These are phyloP conservation scores for Dyspetes luteomarginatus DNA, from an alignment of 2,888 invertebrate species.

Conservation along the genomic window DNA sequence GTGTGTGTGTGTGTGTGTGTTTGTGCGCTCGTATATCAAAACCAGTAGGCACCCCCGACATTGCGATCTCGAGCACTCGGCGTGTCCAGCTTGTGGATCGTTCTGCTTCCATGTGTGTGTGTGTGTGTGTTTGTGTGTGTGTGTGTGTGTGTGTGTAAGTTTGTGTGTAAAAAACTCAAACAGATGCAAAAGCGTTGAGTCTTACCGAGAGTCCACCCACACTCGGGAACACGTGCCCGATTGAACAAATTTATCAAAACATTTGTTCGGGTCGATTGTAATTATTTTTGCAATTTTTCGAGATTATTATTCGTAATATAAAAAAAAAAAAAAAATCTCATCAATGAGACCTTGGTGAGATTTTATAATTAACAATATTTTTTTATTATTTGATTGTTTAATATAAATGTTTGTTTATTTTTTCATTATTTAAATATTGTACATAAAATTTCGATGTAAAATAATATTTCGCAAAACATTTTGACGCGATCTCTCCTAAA, in stretches of 20 bases:
- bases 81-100: conserved; percentile 48
- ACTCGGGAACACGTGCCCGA: conserved; percentile 35
- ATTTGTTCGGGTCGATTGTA: conserved; percentile 72
- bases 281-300: background rate
- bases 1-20: conserved; percentile 68
- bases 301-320: background rate
- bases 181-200: conserved; percentile 11
- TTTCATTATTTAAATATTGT: background rate
- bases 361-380: background rate
- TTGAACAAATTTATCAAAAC: conserved; percentile 39
- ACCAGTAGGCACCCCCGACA: conserved; percentile 83
- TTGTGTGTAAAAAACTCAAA: conserved; percentile 58
- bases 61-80: conserved; percentile 72
- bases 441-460: background rate
- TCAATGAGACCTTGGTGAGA: background rate
- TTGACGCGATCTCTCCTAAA: background rate
- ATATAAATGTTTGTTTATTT: background rate
- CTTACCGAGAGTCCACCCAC: conserved; percentile 53
- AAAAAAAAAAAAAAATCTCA: background rate
- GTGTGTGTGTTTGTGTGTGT: conserved; percentile 40
- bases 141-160: conserved; percentile 23
- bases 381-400: too few relatives aligned
- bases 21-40: conserved; percentile 83
- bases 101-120: conserved; percentile 12
- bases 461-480: background rate